phyloP scores from a whole-genome alignment of 1,140 invertebrate genomes.

The Sminthurides bifidus region DNA sequence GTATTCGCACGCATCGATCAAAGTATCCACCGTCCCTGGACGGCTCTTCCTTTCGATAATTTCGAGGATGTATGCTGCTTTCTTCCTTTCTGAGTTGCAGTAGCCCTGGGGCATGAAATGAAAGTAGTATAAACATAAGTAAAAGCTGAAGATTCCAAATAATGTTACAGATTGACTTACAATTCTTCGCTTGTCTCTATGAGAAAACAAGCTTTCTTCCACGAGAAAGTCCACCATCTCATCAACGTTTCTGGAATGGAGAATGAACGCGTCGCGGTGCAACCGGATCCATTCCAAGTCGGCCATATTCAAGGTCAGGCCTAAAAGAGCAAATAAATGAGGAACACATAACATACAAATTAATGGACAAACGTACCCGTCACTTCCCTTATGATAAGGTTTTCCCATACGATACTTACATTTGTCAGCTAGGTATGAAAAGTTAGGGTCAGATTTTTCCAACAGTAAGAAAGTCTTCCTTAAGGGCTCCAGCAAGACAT shows the following conservation, averaged over 20 bases:
- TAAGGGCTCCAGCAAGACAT: too few species aligned
- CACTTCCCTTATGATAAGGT: too few species aligned
- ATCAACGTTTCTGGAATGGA: neutral
- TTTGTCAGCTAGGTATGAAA: too few species aligned
- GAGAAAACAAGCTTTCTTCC: neutral
- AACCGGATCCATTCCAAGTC: neutral
- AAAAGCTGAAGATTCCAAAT: too few species aligned
- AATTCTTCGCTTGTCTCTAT: neutral
- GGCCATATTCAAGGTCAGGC: neutral
- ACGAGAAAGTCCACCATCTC: neutral
- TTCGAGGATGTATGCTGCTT: neutral
- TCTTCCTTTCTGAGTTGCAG: too few species aligned
- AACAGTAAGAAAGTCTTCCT: neutral
- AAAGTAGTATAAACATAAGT: neutral
- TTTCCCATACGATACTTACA: too few species aligned
- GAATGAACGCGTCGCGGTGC: neutral
- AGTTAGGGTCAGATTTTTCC: too few species aligned
- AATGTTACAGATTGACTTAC: neutral
- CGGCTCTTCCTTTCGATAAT: neutral
- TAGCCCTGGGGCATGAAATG: too few species aligned
- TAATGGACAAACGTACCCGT: too few species aligned
- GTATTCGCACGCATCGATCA: neutral
- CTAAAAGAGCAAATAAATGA: neutral
- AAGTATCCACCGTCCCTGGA: neutral
- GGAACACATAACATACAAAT: too few species aligned